phyloP scores from a whole-genome alignment of 2,797 vertebrate genomes.

The Onychomys torridus region DNA sequence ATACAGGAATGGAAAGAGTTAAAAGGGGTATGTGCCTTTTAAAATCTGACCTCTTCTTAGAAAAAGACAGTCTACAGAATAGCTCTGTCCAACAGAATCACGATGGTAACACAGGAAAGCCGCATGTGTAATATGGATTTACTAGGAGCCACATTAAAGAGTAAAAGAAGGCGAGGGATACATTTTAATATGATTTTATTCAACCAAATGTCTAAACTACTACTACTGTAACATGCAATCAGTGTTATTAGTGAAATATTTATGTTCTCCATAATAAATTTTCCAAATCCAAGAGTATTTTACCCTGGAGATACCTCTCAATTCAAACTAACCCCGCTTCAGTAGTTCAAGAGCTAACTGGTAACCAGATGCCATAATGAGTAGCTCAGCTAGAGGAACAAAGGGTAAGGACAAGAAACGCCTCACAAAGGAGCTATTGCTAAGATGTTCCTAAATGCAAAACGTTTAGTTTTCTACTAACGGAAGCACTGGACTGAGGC shows the following conservation, averaged over 20 bases:
- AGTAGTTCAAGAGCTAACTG: neutral
- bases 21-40: neutral
- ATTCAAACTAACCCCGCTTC: constrained; percentile 17
- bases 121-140: constrained; percentile 3
- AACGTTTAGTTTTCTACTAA: constrained; percentile 1
- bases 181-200: constrained; percentile 54
- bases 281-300: constrained; percentile 21
- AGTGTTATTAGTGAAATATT: constrained; percentile 31
- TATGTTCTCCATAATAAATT: neutral
- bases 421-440: neutral
- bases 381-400: neutral
- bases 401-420: neutral
- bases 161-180: constrained; percentile 31
- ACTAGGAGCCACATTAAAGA: constrained; percentile 29
- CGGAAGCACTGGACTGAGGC: constrained; percentile 12
- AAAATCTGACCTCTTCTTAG: constrained; percentile 40
- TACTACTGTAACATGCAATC: neutral
- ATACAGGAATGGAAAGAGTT: neutral
- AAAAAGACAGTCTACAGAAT: neutral
- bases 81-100: constrained; percentile 1
- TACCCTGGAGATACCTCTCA: constrained; percentile 9
- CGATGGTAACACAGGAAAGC: neutral
- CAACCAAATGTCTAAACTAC: constrained; percentile 32
- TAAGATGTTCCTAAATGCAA: constrained; percentile 17
- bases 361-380: neutral